These are phyloP conservation scores for Thamnaconus septentrionalis DNA, from an alignment of 2,113 vertebrate genomes.

Conservation along the genomic window DNA sequence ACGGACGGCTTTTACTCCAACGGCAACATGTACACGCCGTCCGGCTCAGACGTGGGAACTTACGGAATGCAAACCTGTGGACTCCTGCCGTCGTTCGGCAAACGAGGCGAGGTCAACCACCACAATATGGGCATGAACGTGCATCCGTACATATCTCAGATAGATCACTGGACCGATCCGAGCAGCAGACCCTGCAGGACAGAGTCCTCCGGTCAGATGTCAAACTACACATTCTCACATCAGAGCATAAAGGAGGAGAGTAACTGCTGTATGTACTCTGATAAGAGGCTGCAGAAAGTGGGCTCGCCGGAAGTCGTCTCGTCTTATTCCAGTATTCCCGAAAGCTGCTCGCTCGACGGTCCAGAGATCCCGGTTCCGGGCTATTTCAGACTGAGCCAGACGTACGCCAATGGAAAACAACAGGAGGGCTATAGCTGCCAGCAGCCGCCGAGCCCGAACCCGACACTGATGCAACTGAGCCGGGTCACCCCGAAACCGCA, in stretches of 20 bases:
- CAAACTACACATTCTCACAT: conserved; percentile 92
- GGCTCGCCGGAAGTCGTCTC: conserved; percentile 88
- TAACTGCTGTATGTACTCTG: conserved; percentile 99
- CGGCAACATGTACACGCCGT: conserved; percentile 98
- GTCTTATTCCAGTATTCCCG: conserved; percentile 89
- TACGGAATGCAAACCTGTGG: conserved; percentile 99
- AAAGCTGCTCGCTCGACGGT: conserved; percentile 90
- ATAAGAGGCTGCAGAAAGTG: conserved; percentile 92
- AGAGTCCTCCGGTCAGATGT: conserved; percentile 93
- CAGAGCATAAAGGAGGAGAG: conserved; percentile 98
- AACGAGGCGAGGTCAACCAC: conserved; percentile 95
- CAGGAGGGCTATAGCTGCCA: conserved; percentile 88
- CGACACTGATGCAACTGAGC: conserved; percentile 91
- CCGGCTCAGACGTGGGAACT: conserved; percentile 96
- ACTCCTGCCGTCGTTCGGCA: conserved; percentile 98
- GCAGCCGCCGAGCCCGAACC: conserved; percentile 88
- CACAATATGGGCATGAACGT: conserved; percentile 98
- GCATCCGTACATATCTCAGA: conserved; percentile 98
- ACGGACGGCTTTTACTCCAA: conserved; percentile 98
- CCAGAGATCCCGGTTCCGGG: conserved; percentile 98
- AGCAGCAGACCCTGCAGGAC: conserved; percentile 93
- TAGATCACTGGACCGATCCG: conserved; percentile 98
- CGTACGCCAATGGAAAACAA: conserved; percentile 93
- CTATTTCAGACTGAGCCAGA: conserved; percentile 99
- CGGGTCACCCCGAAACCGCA: conserved; percentile 91